phyloP scores from a whole-genome alignment of 2,113 vertebrate species.

The Hemiprocne comata region DNA sequence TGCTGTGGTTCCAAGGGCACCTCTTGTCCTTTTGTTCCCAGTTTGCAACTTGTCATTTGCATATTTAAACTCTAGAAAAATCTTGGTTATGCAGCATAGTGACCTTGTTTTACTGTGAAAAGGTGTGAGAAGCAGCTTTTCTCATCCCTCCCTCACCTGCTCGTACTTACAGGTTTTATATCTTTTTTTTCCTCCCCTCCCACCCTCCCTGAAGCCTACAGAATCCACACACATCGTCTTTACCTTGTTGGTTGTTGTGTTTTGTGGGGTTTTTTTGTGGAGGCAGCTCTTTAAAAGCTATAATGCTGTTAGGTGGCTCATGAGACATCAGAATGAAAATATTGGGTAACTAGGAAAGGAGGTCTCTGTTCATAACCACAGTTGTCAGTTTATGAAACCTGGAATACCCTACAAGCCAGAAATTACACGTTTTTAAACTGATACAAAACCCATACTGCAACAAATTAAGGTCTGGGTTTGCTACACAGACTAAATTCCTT shows the following conservation, averaged over 20 bases:
- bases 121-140: not conserved
- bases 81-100: not conserved
- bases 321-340: slow-evolving; percentile 15
- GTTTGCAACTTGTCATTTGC: not conserved
- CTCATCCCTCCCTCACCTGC: not conserved
- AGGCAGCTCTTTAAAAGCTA: not conserved
- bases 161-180: not conserved
- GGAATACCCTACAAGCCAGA: not conserved
- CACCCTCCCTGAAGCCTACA: not conserved
- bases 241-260: not conserved
- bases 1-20: not conserved
- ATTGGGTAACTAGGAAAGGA: slow-evolving; percentile 23
- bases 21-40: not conserved
- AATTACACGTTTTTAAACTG: not conserved
- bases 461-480: slow-evolving; percentile 16
- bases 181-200: not conserved
- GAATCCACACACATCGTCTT: not conserved
- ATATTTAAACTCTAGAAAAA: not conserved
- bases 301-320: not conserved
- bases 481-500: not conserved
- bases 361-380: not conserved
- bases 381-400: not conserved
- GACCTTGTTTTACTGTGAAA: not conserved
- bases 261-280: not conserved
- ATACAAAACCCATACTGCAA: not conserved